Evolutionary conservation across 2,797 vertebrate genomes (phyloP).

Genomic region (Centroberyx gerrardi): DNA sequence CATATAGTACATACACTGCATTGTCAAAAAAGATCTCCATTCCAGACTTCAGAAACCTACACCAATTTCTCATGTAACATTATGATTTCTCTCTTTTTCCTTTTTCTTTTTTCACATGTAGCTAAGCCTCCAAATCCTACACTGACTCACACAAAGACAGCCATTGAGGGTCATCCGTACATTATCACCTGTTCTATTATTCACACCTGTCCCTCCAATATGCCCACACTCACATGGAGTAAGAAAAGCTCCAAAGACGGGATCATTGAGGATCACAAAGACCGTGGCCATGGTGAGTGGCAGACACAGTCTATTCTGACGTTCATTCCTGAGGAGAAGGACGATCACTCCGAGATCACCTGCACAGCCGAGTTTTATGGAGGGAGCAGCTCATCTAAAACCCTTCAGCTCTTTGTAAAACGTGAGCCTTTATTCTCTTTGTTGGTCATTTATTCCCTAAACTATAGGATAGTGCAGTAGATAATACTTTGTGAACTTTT

Average conservation of each 20-base stretch:
- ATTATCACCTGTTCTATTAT: constrained; percentile 63
- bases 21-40: not conserved
- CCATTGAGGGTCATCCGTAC: constrained; percentile 39
- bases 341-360: constrained; percentile 62
- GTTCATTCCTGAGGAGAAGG: constrained; percentile 43
- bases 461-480: not conserved
- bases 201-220: constrained; percentile 70
- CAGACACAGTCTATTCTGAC: constrained; percentile 65
- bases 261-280: not conserved
- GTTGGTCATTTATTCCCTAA: not conserved
- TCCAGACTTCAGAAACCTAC: not conserved
- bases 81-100: not conserved
- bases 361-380: constrained; percentile 64
- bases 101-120: constrained; percentile 17
- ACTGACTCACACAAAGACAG: not conserved
- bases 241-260: rapidly evolving
- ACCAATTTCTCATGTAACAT: not conserved
- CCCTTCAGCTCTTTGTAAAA: constrained; percentile 63
- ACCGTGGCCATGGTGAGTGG: constrained; percentile 51
- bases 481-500: not conserved
- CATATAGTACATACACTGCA: constrained; percentile 8
- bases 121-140: constrained; percentile 1
- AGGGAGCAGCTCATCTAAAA: rapidly evolving
- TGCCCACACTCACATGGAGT: constrained; percentile 73
- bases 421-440: constrained; percentile 57